Evolutionary conservation across 2,797 vertebrate genomes (phyloP).

Genomic region (Anguilla obscura): DNA sequence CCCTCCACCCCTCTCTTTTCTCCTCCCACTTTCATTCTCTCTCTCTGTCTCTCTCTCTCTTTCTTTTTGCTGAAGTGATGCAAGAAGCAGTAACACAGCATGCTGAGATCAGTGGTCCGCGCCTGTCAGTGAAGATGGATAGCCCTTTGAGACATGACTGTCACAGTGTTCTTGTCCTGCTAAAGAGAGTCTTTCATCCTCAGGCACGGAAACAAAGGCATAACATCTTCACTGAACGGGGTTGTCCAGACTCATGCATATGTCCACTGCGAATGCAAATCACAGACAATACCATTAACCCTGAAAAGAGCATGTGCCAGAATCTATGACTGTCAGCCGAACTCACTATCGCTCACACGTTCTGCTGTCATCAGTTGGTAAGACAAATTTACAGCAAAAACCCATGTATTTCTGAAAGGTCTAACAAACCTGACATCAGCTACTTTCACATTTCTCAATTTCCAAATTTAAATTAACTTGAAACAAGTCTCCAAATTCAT

Average conservation of each 20-base stretch:
- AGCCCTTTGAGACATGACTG: not conserved
- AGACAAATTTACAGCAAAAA: not conserved
- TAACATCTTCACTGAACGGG: not conserved
- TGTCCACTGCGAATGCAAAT: not conserved
- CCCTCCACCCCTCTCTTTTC: not conserved
- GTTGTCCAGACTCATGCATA: not conserved
- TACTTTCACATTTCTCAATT: not conserved
- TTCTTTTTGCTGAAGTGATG: not conserved
- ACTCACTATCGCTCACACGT: not conserved
- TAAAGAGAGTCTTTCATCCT: constrained; percentile 9
- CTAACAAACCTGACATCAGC: not conserved
- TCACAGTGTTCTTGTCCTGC: not conserved
- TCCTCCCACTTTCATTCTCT: not conserved
- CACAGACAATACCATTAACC: not conserved
- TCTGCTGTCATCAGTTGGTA: not conserved
- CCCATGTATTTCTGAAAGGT: not conserved
- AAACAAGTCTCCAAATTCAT: not conserved
- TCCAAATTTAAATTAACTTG: not conserved
- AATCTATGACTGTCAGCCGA: not conserved
- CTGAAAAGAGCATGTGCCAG: not conserved
- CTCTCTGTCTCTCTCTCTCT: not conserved
- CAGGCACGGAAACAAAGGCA: not conserved
- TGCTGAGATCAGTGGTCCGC: constrained; percentile 7
- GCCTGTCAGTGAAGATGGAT: constrained; percentile 3
- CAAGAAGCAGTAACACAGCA: not conserved